A percentile compares a stretch with the other conserved stretches of the same genome.
Conservation (phyloP, 2,113 vertebrate species). For the Tapirus terrestris region DNA sequence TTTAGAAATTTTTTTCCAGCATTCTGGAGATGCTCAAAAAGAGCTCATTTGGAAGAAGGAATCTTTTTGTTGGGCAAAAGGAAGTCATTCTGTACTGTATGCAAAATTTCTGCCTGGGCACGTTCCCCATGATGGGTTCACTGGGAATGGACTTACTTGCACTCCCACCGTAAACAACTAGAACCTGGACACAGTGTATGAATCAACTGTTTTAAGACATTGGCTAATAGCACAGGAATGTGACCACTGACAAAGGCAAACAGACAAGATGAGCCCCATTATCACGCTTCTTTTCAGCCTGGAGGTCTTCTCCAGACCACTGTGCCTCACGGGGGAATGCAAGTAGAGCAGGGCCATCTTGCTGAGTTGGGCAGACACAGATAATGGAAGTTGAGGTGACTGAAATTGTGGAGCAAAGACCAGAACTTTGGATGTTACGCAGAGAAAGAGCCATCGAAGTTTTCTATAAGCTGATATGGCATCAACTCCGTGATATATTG, state of each 20-base stretch:
- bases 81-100: neutral
- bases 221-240: neutral
- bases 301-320: neutral
- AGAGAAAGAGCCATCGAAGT: neutral
- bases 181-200: neutral
- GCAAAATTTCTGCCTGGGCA: neutral
- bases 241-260: neutral
- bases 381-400: neutral
- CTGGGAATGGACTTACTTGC: too few relatives aligned
- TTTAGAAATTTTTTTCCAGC: neutral
- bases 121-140: neutral
- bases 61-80: neutral
- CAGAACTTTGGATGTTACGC: neutral
- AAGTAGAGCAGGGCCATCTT: neutral
- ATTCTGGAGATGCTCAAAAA: neutral
- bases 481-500: neutral
- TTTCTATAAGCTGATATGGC: neutral
- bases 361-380: neutral
- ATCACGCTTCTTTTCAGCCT: neutral
- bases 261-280: neutral
- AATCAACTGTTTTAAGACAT: neutral
- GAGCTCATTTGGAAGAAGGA: neutral
- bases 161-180: neutral
- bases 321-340: accelerated
- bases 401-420: neutral